Base-by-base conservation (phyloP, 2,888 invertebrate species). In the Acronicta leporina region DNA sequence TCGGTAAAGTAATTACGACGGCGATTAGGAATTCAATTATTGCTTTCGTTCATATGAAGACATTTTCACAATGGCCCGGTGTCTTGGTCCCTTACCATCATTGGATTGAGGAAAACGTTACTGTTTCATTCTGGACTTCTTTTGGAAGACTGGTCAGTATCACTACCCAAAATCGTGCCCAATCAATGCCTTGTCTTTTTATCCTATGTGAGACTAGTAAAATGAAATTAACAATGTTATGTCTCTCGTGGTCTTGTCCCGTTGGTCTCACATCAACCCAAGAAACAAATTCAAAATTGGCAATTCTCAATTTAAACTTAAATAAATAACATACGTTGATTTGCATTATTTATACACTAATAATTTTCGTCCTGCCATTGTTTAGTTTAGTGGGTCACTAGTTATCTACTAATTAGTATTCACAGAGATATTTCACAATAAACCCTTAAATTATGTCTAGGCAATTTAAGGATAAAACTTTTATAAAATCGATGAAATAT, bases 51-150 rank as follows among this genome's bases (percentile, higher is more conserved):
- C 45, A 58, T 57, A 38, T 51, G 33, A 77, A 58, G 63, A 71
- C 73, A 54, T 65, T 57, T 51, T 53, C 55, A 53, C 46, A 60
- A 56, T 46, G 59, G 64, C 54, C 46, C 54, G 64, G 63, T 62
- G 53, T 68, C 70, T 85, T 84, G 85, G 83, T 83, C 85, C 86
- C 84, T 84, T 80, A 84, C 87, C 81, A 85, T 83, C 77, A 72
- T 77, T 77, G 71, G 75, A 72, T 75, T 71, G 47, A 66, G 62
- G 57, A 73, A 68, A 68, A 69, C 48, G 54, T 61, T 50, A 58
- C 52, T 14, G 50, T 79, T 65, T 59, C 11, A 53, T 64, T 60
- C 54, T 58, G 54, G 66, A 73, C 71, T 77, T 73, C 56, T 68
- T 63, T 63, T 68, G 79, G 83, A 85, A 85, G 85, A 82, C 84